Base-by-base conservation (phyloP, 2,113 vertebrate species). In the Pteropus alecto region DNA sequence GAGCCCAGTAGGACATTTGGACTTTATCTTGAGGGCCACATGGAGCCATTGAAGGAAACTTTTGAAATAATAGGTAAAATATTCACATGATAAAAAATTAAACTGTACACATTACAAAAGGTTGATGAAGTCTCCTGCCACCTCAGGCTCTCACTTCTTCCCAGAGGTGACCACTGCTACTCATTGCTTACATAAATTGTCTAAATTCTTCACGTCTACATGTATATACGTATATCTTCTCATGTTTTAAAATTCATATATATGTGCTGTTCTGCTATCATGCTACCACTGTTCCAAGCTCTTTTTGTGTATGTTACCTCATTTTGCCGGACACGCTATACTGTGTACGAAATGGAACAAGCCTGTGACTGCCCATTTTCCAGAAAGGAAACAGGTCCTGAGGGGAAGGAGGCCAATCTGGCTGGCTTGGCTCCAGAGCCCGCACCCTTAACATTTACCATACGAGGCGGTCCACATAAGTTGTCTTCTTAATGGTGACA, bases 381-480 rank as follows among this genome's bases (percentile, higher is more conserved):
- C 15, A 84, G 68, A 10, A 18, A 73, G 54, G 19, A 81, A 67
- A 30, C 30, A 70, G 41, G n/a, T 28, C 24, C 60, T 16, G 22
- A 33, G 54, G 35, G 15, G 26, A 35, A 41, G 24, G 46, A 63
- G 65, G 6, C 60, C 43, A 70, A 8, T 13, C 54, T 56, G 86
- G 51, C 28, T 58, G 15, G 38, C 60, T 9, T 54, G 95, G 63
- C 83, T 61, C 78, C 60, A 89, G 18, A 63, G 28, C 41, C 77
- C 14, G 9, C 8, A 3, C 71, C 38, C 6, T 78, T 77, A 54
- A 60, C 26, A 18, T 51, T 61, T 43, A 54, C 18, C 1, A 0
- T 5, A 15, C 7, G 7, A 28, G 35, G 33, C 21, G 7, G 15
- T 77, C 33, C 15, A 6, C 1, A 0, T 63, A 10, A 12, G 43